Conservation (phyloP, 2,113 vertebrate species). For the Scomber scombrus region DNA sequence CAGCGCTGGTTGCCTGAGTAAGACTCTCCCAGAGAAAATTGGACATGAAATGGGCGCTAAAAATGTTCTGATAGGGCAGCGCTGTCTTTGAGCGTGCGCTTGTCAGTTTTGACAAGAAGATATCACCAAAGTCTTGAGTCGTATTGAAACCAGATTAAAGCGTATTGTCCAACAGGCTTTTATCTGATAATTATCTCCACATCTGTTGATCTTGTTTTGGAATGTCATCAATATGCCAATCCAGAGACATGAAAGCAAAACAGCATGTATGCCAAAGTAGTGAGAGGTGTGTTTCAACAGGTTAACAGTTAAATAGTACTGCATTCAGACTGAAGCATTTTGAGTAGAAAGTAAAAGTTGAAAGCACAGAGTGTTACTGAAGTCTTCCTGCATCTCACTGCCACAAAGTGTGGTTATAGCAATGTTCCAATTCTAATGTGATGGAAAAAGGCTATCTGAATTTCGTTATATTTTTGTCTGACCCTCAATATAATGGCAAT, state of each 20-base stretch:
- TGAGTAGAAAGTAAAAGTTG: no score
- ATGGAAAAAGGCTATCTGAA: no score
- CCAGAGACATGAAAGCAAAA: background rate
- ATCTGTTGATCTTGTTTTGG: conserved; percentile 25
- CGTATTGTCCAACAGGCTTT: background rate
- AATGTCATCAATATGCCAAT: conserved; percentile 15
- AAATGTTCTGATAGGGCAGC: conserved; percentile 6
- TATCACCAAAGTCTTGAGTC: conserved; percentile 9
- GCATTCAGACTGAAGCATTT: background rate
- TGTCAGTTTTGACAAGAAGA: conserved; percentile 1
- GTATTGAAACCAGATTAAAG: background rate
- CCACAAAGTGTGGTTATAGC: no score
- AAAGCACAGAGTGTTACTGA: no score
- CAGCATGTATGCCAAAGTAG: background rate
- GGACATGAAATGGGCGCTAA: conserved; percentile 10
- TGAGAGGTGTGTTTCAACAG: background rate
- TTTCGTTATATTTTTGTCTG: no score
- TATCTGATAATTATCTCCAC: conserved; percentile 37
- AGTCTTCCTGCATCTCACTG: no score
- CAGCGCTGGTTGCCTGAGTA: background rate
- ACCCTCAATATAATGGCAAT: no score
- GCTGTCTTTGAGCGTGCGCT: background rate
- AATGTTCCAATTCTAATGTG: no score
- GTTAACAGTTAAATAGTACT: background rate
- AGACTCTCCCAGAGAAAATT: conserved; percentile 7